Base-by-base conservation (phyloP, 2,113 vertebrate genomes). In the Leiothrix lutea region DNA sequence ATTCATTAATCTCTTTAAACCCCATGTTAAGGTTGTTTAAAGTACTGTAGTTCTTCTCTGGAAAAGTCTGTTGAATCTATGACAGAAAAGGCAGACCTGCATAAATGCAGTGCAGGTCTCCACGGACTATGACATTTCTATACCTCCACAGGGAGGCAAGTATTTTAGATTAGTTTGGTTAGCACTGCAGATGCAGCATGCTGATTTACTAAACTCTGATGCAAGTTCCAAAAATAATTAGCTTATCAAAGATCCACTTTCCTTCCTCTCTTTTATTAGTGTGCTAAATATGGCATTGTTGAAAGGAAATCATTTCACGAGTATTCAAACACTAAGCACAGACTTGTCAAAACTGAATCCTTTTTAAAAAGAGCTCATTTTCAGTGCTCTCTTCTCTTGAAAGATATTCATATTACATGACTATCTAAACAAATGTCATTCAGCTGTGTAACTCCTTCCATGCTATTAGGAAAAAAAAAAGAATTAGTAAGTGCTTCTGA, bases 151-250 rank as follows among this genome's bases (percentile, higher is more conserved):
- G 97, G 97, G 97, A 97, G 77, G 94, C 96, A 82, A 95, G 96
- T 94, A 91, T 96, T 97, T 97, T 94, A 98, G 96, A 98, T 97
- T 97, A 97, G 97, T 97, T 97, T 98, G 95, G 97, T 97, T 97
- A 97, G 95, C 95, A 96, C 95, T 97, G 97, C 96, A 97, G 97
- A 97, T 97, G 95, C 92, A 93, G 94, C 97, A 93, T 96, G 97
- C 97, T 97, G 97, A 96, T 96, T 96, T 96, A 97, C 97, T 96
- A 96, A 97, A 96, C 90, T 95, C 88, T 92, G 95, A 95, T 97
- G 95, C 92, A 94, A 96, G 96, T 97, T 96, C 95, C 90, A 95
- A 96, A 97, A 97, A 97, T 97, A 97, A 97, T 97, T 97, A 97
- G 94, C 96, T 97, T 97, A 96, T 96, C 97, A 96, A 97, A 97